Percentiles rank a stretch among this genome's conserved stretches.
phyloP scores from a whole-genome alignment of 2,888 invertebrate genomes.

The Amaurobius ferox region DNA sequence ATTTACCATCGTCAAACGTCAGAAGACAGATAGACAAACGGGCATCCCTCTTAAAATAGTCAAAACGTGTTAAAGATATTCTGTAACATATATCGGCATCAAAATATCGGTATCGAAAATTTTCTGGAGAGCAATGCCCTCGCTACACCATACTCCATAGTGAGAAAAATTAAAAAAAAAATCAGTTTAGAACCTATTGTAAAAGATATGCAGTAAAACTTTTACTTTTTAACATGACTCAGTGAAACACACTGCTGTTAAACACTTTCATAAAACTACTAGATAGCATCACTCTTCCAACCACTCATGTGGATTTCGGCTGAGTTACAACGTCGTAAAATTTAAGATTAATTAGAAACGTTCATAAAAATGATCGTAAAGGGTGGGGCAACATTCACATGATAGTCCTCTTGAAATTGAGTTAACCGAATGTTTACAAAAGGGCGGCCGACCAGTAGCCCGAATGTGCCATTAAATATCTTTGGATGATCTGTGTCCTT shows the following conservation, averaged over 20 bases:
- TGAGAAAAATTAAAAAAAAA: too few relatives aligned
- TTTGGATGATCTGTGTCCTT: background rate
- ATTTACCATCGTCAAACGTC: too few relatives aligned
- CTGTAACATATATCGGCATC: too few relatives aligned
- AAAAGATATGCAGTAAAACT: background rate
- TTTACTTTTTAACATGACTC: background rate
- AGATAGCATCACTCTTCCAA: background rate
- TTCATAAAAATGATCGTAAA: constrained; percentile 66
- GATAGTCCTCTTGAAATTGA: constrained; percentile 6
- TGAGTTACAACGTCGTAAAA: constrained; percentile 40
- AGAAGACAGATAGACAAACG: too few relatives aligned
- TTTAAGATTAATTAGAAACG: constrained; percentile 58
- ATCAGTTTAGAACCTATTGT: too few relatives aligned
- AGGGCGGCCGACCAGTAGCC: background rate
- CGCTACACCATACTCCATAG: too few relatives aligned
- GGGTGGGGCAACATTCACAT: background rate
- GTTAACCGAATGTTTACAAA: constrained; percentile 9
- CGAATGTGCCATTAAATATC: background rate
- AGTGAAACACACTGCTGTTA: background rate
- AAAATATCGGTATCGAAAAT: too few relatives aligned
- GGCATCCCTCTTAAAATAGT: too few relatives aligned
- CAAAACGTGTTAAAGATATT: too few relatives aligned
- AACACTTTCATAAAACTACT: background rate
- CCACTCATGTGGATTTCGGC: background rate
- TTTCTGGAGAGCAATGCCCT: too few relatives aligned